Conservation (phyloP, 1,140 invertebrate species). For the Tetraneura akinire region DNA sequence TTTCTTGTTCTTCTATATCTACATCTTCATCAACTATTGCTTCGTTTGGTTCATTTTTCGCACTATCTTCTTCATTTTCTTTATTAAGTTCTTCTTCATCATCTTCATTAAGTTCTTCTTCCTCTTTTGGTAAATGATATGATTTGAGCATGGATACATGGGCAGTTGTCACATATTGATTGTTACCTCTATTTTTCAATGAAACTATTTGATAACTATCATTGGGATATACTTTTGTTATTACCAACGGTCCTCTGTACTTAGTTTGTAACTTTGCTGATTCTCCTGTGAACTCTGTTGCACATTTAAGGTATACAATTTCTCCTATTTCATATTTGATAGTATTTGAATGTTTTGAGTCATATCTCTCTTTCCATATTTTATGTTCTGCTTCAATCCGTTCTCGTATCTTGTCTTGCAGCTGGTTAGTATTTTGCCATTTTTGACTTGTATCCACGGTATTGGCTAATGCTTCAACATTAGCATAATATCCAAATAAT, state of each 20-base stretch:
- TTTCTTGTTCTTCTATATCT: too few species aligned
- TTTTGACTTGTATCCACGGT: too few species aligned
- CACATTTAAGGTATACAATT: conserved; percentile 3
- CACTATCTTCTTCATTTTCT: too few species aligned
- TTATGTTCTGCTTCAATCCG: background rate
- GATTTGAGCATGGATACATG: background rate
- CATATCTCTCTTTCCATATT: background rate
- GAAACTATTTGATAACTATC: background rate
- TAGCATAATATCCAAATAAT: conserved; percentile 34
- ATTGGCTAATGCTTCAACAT: too few species aligned
- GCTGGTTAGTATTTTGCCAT: too few species aligned
- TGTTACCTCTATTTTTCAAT: background rate
- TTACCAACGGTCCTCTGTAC: conserved; percentile 29
- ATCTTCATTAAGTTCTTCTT: too few species aligned
- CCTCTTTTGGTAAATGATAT: background rate
- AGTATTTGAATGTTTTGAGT: background rate
- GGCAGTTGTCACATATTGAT: background rate
- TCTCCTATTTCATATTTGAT: background rate
- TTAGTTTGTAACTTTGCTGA: conserved; percentile 10
- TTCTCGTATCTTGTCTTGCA: too few species aligned
- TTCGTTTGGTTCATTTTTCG: too few species aligned
- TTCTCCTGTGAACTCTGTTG: background rate
- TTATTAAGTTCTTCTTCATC: too few species aligned
- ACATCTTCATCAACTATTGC: too few species aligned
- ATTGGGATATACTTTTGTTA: background rate